Evolutionary conservation across 2,888 invertebrate species (phyloP).

Genomic region (Marronus borbonicus): DNA sequence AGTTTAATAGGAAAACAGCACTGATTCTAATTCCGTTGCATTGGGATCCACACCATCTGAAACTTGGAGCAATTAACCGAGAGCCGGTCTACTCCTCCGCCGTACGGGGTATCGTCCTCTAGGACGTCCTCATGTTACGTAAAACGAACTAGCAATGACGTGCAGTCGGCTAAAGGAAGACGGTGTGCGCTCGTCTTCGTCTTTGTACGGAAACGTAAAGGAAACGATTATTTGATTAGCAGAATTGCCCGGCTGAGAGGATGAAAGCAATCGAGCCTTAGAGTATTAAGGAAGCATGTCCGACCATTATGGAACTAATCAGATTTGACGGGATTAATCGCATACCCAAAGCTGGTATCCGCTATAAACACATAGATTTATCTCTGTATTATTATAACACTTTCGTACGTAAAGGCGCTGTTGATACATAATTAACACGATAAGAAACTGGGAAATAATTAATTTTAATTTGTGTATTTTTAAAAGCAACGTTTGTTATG

Average conservation of each 20-base stretch:
- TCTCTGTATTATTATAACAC: background rate
- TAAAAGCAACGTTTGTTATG: too few relatives aligned
- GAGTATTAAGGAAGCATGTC: constrained; percentile 13
- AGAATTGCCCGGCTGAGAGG: constrained; percentile 10
- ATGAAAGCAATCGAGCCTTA: constrained; percentile 18
- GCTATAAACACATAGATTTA: background rate
- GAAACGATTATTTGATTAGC: constrained; percentile 31
- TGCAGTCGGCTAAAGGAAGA: background rate
- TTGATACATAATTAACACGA: too few relatives aligned
- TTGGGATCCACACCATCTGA: background rate
- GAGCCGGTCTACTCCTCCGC: background rate
- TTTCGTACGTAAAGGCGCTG: background rate
- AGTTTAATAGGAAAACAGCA: constrained; percentile 25
- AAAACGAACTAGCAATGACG: background rate
- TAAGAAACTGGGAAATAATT: too few relatives aligned
- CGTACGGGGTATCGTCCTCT: background rate
- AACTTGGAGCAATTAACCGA: constrained; percentile 12
- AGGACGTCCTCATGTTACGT: background rate
- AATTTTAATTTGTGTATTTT: too few relatives aligned
- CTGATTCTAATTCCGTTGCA: constrained; percentile 19
- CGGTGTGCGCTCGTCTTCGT: background rate
- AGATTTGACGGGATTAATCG: background rate
- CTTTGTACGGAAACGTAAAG: constrained; percentile 13
- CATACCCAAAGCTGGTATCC: background rate
- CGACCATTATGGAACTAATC: constrained; percentile 3